Evolutionary conservation across 2,113 vertebrate species (phyloP), one percentile per base, ranked within the genome.

Genomic region (Spilogale gracilis): DNA sequence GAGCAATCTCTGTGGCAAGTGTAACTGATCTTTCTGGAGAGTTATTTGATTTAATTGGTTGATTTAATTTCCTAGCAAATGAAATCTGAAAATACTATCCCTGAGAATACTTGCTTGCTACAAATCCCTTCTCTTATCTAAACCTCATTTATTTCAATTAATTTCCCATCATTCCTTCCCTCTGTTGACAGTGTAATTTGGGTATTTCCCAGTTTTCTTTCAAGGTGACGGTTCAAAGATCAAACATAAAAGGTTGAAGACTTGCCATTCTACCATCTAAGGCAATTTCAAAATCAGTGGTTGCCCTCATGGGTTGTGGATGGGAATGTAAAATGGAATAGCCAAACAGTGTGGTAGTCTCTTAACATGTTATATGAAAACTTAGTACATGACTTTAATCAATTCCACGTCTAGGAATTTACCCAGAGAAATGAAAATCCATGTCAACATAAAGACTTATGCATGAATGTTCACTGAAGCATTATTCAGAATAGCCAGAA

Each of bases 11-110:
- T 89, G 27, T 67, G 25, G 63, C 89, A 86, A 81, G 95, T 88
- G 48, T 82, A 96, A 96, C 81, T 87, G 92, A 65, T 96, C 92
- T 97, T 97, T 96, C 87, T 94, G 73, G 81, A 96, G 89, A 60
- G 71, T 97, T 96, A 84, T 95, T 97, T 97, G 87, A 78, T 69
- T 97, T 97, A 96, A 97, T 95, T 94, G 95, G 84, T 86, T 98
- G 91, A 93, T 97, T 96, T 95, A 96, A 97, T 97, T 98, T 96
- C 54, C 71, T 69, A 95, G 92, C 87, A 97, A 95, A 89, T 96
- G 95, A 91, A 93, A 88, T 92, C 89, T 96, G 79, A 89, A 95
- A 73, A 86, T 84, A 91, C 69, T 80, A 38, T 97, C 82, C 60
- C 16, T n/a, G 25, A 89, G 92, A 95, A 93, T 21, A 71, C 38